phyloP scores from a whole-genome alignment of 2,888 invertebrate species.

The Timema cristinae region DNA sequence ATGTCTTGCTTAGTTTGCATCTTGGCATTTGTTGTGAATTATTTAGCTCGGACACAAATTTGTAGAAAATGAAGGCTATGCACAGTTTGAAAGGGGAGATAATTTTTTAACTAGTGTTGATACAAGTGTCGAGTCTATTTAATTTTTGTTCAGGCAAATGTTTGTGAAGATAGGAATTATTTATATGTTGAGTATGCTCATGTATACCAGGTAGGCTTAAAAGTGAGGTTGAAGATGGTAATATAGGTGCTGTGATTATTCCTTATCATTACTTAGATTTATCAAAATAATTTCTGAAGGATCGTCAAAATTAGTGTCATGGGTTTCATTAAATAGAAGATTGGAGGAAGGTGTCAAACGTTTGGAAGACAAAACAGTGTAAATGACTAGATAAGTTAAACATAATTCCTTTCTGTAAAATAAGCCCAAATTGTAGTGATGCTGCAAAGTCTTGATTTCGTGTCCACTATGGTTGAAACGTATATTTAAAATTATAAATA shows the following conservation, averaged over 20 bases:
- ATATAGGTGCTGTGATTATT: background rate
- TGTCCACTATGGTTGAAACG: too few species aligned
- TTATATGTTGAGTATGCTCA: background rate
- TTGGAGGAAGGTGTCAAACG: background rate
- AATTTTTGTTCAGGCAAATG: background rate
- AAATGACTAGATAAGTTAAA: background rate
- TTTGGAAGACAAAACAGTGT: background rate
- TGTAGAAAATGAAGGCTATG: conserved; percentile 11
- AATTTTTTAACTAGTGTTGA: conserved; percentile 7
- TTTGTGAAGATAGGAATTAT: background rate
- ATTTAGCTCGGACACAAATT: conserved; percentile 14
- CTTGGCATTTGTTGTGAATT: background rate
- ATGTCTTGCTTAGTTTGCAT: background rate
- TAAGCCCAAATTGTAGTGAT: too few species aligned
- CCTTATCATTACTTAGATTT: background rate
- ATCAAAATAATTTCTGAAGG: background rate
- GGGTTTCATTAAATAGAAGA: too few species aligned
- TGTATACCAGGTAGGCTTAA: too few species aligned
- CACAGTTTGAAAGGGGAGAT: conserved; percentile 5
- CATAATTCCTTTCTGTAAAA: background rate
- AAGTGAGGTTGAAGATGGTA: too few species aligned
- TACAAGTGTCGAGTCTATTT: conserved; percentile 18
- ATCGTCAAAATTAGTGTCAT: too few species aligned
- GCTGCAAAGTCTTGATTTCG: too few species aligned
- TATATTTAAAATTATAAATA: too few species aligned